Evolutionary conservation across 2,797 vertebrate genomes (phyloP).

Genomic region (Tauraco hartlaubi): DNA sequence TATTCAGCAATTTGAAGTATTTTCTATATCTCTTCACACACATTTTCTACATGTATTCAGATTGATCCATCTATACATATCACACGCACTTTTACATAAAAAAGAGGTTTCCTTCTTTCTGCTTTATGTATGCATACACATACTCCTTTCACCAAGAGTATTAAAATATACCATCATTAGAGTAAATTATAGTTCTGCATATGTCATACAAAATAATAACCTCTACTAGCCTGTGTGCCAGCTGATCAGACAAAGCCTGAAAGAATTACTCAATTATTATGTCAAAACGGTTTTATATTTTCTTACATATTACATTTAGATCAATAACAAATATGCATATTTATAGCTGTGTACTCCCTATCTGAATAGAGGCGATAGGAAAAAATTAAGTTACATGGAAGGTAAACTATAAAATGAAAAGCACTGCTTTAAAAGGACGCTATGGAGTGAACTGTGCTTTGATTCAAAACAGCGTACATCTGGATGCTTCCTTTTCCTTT

Average conservation of each 20-base stretch:
- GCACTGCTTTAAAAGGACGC: background rate
- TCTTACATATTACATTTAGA: background rate
- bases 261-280: conserved; percentile 2
- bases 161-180: conserved; percentile 47
- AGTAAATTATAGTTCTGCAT: conserved; percentile 38
- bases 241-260: conserved; percentile 43
- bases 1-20: conserved; percentile 61
- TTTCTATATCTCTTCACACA: conserved; percentile 13
- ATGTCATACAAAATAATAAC: conserved; percentile 33
- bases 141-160: background rate
- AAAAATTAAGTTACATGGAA: background rate
- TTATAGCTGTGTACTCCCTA: background rate
- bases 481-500: background rate
- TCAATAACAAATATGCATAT: background rate
- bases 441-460: background rate
- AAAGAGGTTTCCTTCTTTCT: background rate
- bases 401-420: background rate
- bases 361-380: background rate
- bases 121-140: background rate
- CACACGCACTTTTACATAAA: background rate
- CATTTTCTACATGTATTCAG: conserved; percentile 4
- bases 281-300: conserved; percentile 17
- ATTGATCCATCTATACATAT: background rate
- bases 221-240: background rate
- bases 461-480: background rate